Evolutionary conservation across 2,888 invertebrate genomes (phyloP), one percentile per base, ranked within the genome.

Genomic region (Hermaeophaga mercurialis): DNA sequence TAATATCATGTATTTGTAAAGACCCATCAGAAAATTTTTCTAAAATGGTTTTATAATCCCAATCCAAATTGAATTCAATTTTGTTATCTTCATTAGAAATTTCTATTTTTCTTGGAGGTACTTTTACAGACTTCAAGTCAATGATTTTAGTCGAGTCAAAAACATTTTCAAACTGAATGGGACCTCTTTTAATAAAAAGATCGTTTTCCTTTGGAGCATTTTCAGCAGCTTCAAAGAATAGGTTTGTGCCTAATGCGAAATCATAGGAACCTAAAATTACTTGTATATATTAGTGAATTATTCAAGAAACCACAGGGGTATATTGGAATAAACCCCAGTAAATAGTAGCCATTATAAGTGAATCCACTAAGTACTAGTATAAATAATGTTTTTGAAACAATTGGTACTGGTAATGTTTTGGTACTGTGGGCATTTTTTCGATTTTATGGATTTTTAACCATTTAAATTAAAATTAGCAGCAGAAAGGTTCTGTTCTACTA

Each of bases 191-290:
- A 45, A 66, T 65, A 44, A 72, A 72, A 12, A 70, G 58, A 59
- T 66, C 67, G 7, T 46, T 55, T 9, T 44, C 46, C 22, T 48
- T 48, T 9, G 58, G 49, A 14, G 80, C 78, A 31, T 81, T 75
- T 22, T 80, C 76, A 59, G 85, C 82, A 66, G 85, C 84, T 71
- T 86, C 84, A 72, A 91, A 90, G 72, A 90, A 88, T 72, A 91
- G 78, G 63, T 86, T 85, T 11, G 90, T 90, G 14, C 90, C 91
- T 57, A 87, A 73, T 6, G 85, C 80, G 70, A 85, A 83, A 69
- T 86, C 85, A 75, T 85, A 89, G 46, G 81, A 82, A 12, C 90
- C 91, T 85, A 73, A 67, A 75, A 80, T 78, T 61, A 75, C n/a
- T 6, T n/a, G 19, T 12, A 12, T 4, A 22, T 22, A 9, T 9